phyloP scores from a whole-genome alignment of 2,888 invertebrate genomes.

The Diplolepis rosae region DNA sequence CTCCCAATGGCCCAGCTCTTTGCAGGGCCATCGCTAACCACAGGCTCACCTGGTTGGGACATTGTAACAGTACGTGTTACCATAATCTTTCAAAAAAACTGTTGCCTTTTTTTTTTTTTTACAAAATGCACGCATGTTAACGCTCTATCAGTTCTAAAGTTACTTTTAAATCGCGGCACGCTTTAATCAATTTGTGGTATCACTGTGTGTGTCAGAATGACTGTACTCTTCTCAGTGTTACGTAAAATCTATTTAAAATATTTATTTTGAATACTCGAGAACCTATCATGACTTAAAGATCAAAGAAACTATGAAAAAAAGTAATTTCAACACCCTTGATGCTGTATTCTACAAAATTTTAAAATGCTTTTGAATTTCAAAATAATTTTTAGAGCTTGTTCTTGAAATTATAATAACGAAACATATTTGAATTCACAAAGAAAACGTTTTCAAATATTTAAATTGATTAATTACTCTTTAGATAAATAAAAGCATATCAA shows the following conservation, averaged over 20 bases:
- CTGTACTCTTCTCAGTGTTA: background rate
- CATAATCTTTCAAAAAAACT: slow-evolving; percentile 57
- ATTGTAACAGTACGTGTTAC: slow-evolving; percentile 73
- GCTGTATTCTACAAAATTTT: background rate
- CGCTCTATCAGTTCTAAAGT: slow-evolving; percentile 6
- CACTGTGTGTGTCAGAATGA: slow-evolving; percentile 6
- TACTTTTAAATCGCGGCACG: background rate
- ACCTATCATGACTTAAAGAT: background rate
- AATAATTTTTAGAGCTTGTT: background rate
- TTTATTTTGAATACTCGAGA: background rate
- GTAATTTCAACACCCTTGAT: slow-evolving; percentile 10
- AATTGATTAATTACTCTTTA: too few species aligned
- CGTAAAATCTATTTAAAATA: background rate
- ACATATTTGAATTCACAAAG: too few species aligned
- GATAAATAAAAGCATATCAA: too few species aligned
- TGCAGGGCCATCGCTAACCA: slow-evolving; percentile 74
- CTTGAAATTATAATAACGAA: too few species aligned
- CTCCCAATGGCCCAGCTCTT: slow-evolving; percentile 74
- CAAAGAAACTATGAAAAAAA: background rate
- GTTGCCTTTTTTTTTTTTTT: slow-evolving; percentile 52
- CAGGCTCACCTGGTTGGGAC: slow-evolving; percentile 74
- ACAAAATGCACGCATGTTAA: slow-evolving; percentile 38
- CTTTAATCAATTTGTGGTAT: background rate
- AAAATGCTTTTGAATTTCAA: background rate
- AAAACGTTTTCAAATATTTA: too few species aligned